Evolutionary conservation across 2,113 vertebrate species (phyloP), one percentile per base, ranked within the genome.

Genomic region (Marmota flaviventris): DNA sequence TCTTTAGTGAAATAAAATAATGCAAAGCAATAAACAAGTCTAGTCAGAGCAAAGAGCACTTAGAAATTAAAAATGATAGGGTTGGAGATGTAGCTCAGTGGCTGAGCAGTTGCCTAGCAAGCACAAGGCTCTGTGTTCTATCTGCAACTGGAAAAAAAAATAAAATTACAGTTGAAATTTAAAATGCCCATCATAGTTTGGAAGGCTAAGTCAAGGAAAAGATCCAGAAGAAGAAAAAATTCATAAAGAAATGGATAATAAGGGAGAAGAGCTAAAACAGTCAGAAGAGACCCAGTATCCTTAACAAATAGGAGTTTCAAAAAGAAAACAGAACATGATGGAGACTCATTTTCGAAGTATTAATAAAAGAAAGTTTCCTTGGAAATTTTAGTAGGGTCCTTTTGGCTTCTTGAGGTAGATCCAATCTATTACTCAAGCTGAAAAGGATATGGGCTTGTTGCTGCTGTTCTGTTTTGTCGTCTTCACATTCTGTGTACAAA

Each of bases 271-370:
- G 12, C 61, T 51, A 88, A 94, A 63, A 65, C 17, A 29, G 39
- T 81, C 13, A 70, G 79, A 22, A 25, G 27, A 53, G 48, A n/a
- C 56, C 12, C n/a, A 75, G 25, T 53, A 45, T 75, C 32, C 53
- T 63, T 92, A 84, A 90, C 22, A n/a, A 69, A 84, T 67, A 73
- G 58, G 14, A 78, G 7, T 90, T 93, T 88, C 72, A 32, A 69
- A 75, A 87, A 87, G 29, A 84, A 53, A 85, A 14, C 34, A 61
- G 14, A 58, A 56, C 83, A 90, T 73, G 27, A 45, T 25, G 18
- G 20, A 69, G 51, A 22, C 48, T 42, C n/a, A 81, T 88, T 76
- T 93, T 84, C 39, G 93, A 95, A 76, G 48, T 82, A 72, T 76
- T 78, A 75, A 90, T 72, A 65, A 86, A 72, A 73, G 18, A 75